These are phyloP conservation scores for Rapana venosa DNA, from an alignment of 2,888 invertebrate genomes.

Conservation along the genomic window DNA sequence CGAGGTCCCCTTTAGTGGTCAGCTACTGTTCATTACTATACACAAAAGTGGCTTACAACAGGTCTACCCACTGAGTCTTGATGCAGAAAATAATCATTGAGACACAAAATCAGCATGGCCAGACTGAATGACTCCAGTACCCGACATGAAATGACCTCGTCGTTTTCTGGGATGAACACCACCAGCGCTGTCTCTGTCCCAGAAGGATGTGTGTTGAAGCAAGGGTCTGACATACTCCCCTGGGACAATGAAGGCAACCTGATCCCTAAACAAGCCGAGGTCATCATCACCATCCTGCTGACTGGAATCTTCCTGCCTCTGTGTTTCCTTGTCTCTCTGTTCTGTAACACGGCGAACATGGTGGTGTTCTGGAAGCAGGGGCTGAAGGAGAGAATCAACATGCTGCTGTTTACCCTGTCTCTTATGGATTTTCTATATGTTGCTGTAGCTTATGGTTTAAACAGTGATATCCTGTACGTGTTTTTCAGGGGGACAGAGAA, in stretches of 20 bases:
- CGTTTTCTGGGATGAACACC: not conserved
- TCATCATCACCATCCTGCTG: not conserved
- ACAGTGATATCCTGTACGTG: not conserved
- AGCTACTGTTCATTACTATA: too few species aligned
- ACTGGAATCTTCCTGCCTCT: not conserved
- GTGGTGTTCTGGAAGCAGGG: constrained; percentile 17
- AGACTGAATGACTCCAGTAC: too few species aligned
- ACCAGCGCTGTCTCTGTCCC: not conserved
- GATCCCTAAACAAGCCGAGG: not conserved
- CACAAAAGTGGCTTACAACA: too few species aligned
- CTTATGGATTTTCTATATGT: not conserved
- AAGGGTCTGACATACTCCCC: not conserved
- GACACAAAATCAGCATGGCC: too few species aligned
- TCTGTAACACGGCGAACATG: not conserved
- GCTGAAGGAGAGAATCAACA: constrained; percentile 24
- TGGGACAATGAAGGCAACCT: not conserved
- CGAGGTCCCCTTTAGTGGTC: too few species aligned
- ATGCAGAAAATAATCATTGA: too few species aligned
- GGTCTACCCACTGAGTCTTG: too few species aligned
- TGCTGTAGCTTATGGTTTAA: too few species aligned
- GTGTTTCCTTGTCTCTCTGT: not conserved
- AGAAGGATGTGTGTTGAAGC: not conserved
- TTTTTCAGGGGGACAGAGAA: not conserved
- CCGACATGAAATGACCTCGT: too few species aligned
- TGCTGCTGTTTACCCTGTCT: not conserved